Evolutionary conservation across 2,113 vertebrate species (phyloP), one percentile per base, ranked within the genome.

Genomic region (Dipodomys spectabilis): DNA sequence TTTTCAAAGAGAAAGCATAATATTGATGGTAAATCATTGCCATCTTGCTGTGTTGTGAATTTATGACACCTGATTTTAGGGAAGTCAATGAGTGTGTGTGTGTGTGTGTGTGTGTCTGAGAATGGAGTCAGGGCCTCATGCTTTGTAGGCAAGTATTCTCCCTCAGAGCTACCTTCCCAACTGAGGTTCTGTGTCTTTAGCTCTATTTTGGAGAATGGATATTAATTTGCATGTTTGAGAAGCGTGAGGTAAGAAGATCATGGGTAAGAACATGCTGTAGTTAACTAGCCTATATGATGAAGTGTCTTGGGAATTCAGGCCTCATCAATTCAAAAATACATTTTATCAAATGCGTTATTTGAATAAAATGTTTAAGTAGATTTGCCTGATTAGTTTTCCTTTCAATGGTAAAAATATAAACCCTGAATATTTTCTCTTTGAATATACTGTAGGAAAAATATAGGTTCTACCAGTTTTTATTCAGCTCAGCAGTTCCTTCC

Each of bases 11-110:
- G 12, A 23, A 75, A 22, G 67, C 64, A 53, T 7, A 10, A 53
- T 7, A 10, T 57, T 39, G 68, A 79, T 65, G 28, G 67, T 57
- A 84, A 30, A 71, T 39, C 22, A 5, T 35, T 9, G 7, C 62
- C 53, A 39, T 91, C 86, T 84, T 91, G 49, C 78, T 84, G 39
- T 39, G 39, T 53, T 53, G 20, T 80, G 68, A 77, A 72, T 73
- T 69, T 69, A 28, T 44, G 68, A 88, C 69, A 30, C n/a, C 8
- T 53, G 49, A 53, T 53, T 53, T 53, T 11, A 53, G 49, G 49
- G 49, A 13, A 53, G 12, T 9, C 2, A 39, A 39, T 39, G 35
- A 39, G 39, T 39, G 39, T 39, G 32, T 53, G 69, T 20, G 0
- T 23, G 27, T 49, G 27, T 28, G 62, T 7, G 27, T n/a, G 64